These are phyloP conservation scores for Centropus unirufus DNA, from an alignment of 2,113 vertebrate genomes.

Conservation along the genomic window DNA sequence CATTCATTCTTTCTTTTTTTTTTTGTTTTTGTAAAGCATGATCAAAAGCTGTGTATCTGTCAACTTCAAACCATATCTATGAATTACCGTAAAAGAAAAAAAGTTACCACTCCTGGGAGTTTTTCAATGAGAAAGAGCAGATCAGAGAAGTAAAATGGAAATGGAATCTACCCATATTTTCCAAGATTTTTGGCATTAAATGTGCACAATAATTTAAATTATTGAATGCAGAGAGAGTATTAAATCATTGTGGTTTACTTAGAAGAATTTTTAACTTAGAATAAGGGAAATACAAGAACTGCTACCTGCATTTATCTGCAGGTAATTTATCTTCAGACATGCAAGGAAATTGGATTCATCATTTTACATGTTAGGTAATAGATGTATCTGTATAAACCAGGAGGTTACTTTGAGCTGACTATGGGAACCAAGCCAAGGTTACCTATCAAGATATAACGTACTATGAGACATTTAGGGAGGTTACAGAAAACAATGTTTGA, in stretches of 20 bases:
- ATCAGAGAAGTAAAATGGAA: slow-evolving; percentile 55
- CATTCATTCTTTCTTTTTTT: not conserved
- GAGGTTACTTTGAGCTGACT: not conserved
- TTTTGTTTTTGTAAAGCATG: not conserved
- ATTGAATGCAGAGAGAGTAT: not conserved
- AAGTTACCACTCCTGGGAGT: slow-evolving; percentile 21
- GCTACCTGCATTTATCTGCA: not conserved
- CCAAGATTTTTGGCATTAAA: slow-evolving; percentile 47
- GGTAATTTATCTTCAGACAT: not conserved
- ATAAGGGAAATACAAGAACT: not conserved
- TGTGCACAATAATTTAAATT: slow-evolving; percentile 24
- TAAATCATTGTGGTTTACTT: slow-evolving; percentile 44
- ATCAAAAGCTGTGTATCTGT: slow-evolving; percentile 68
- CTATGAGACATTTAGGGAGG: not conserved
- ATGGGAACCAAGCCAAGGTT: not conserved
- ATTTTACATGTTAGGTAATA: not conserved
- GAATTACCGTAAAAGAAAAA: slow-evolving; percentile 50
- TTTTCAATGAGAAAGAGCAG: slow-evolving; percentile 59
- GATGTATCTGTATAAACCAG: not conserved
- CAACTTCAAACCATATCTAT: slow-evolving; percentile 47
- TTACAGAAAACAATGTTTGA: not conserved
- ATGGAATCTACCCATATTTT: slow-evolving; percentile 47
- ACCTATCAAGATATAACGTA: not conserved
- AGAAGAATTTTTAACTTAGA: not conserved
- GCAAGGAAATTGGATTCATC: not conserved